phyloP scores from a whole-genome alignment of 2,113 vertebrate genomes.

The Craseonycteris thonglongyai region DNA sequence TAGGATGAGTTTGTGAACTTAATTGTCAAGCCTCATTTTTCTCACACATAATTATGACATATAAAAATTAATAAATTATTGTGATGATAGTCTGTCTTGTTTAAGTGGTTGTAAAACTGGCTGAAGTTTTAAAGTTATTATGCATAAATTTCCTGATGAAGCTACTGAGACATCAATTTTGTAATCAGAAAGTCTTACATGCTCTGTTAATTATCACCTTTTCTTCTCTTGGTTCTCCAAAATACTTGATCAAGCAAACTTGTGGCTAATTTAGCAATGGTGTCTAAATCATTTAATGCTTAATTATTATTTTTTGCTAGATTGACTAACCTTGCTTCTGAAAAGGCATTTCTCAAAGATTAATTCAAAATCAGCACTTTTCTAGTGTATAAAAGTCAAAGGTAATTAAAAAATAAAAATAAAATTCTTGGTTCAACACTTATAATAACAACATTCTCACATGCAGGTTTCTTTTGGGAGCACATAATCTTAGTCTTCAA shows the following conservation, averaged over 20 bases:
- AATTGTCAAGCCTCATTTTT: no score
- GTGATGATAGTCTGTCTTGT: background rate
- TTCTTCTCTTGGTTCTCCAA: background rate
- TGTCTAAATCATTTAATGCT: slow-evolving; percentile 7
- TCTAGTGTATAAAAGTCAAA: background rate
- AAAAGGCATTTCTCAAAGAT: background rate
- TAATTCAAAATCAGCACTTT: slow-evolving; percentile 5
- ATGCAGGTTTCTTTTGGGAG: background rate
- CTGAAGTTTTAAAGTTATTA: background rate
- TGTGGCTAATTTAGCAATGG: background rate
- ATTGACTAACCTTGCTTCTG: background rate
- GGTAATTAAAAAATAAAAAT: background rate
- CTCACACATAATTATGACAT: background rate
- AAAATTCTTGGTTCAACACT: background rate
- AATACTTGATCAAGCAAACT: background rate
- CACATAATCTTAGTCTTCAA: background rate
- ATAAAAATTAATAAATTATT: background rate
- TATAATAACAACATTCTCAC: background rate
- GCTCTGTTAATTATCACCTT: background rate
- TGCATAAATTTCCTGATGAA: background rate
- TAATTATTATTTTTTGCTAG: background rate
- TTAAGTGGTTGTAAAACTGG: background rate
- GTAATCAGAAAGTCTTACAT: background rate
- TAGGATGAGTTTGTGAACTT: no score
- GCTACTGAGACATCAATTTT: background rate